A percentile compares a stretch with the other conserved stretches of the same genome.
These are phyloP conservation scores for Urechis unicinctus DNA, from an alignment of 2,888 invertebrate species.

Conservation along the genomic window DNA sequence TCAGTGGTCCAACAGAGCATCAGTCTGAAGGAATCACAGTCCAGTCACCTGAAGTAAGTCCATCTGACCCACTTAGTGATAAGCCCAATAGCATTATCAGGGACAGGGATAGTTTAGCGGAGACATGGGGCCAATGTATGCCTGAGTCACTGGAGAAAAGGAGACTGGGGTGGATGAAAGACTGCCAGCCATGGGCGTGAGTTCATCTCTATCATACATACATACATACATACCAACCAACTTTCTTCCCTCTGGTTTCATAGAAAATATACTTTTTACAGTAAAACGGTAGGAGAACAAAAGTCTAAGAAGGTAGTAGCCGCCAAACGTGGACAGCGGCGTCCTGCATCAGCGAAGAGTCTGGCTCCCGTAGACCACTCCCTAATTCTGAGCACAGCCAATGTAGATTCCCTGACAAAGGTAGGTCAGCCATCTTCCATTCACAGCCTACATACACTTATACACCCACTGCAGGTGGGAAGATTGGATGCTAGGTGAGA, in stretches of 20 bases:
- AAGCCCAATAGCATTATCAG: neutral
- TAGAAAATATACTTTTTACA: too few species aligned
- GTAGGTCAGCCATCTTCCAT: too few species aligned
- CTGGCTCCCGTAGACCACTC: conserved; percentile 28
- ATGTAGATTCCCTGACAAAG: conserved; percentile 32
- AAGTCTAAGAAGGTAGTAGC: conserved; percentile 4
- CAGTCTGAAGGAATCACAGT: too few species aligned
- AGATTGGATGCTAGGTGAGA: too few species aligned
- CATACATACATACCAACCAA: too few species aligned
- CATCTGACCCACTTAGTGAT: too few species aligned
- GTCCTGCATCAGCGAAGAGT: conserved; percentile 39
- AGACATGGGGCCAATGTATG: conserved; percentile 15
- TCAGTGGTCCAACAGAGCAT: too few species aligned
- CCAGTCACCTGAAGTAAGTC: too few species aligned
- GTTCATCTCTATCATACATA: too few species aligned
- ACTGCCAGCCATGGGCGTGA: conserved; percentile 43
- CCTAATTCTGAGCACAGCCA: conserved; percentile 29
- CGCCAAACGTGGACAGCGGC: conserved; percentile 25
- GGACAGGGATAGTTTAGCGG: conserved; percentile 14
- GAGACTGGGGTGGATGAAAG: conserved; percentile 35
- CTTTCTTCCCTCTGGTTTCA: too few species aligned
- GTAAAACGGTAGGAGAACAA: conserved; percentile 25
- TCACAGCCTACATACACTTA: too few species aligned
- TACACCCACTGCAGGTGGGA: too few species aligned
- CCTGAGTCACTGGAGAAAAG: conserved; percentile 27